Evolutionary conservation across 2,888 invertebrate species (phyloP).

Genomic region (Deilephila elpenor): DNA sequence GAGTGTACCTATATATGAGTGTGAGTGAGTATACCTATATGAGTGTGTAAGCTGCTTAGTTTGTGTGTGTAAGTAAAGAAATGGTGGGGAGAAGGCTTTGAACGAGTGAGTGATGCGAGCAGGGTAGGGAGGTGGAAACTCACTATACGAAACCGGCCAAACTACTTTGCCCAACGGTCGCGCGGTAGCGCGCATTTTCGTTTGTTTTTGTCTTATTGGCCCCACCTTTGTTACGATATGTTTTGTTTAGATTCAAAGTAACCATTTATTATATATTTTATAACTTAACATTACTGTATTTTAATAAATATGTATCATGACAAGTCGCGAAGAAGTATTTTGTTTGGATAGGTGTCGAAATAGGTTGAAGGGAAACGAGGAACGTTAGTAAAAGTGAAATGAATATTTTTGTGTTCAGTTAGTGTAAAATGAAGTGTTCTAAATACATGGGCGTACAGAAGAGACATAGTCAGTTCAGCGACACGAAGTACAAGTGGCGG

Average conservation of each 20-base stretch:
- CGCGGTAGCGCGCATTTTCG: constrained; percentile 73
- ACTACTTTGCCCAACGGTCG: constrained; percentile 83
- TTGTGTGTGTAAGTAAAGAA: constrained; percentile 39
- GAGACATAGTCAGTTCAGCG: constrained; percentile 81
- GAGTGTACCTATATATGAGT: neutral
- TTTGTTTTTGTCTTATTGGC: constrained; percentile 69
- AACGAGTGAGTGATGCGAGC: constrained; percentile 57
- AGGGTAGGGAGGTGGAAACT: constrained; percentile 61
- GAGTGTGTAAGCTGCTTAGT: too few relatives aligned
- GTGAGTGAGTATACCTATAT: too few relatives aligned
- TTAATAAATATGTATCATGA: constrained; percentile 47
- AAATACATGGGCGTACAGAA: constrained; percentile 80
- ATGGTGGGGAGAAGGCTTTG: constrained; percentile 70
- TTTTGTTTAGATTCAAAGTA: constrained; percentile 57
- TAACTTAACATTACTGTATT: neutral
- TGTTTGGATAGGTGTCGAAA: constrained; percentile 65
- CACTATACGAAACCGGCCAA: constrained; percentile 74
- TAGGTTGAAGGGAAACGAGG: constrained; percentile 59
- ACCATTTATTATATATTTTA: neutral
- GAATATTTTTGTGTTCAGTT: constrained; percentile 69
- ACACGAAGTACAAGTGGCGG: constrained; percentile 84
- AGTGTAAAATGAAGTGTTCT: constrained; percentile 70
- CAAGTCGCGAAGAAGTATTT: constrained; percentile 40
- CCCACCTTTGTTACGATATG: constrained; percentile 79
- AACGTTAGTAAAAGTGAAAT: constrained; percentile 71